phyloP scores from a whole-genome alignment of 2,797 vertebrate species.

The Sebastes oblongus region DNA sequence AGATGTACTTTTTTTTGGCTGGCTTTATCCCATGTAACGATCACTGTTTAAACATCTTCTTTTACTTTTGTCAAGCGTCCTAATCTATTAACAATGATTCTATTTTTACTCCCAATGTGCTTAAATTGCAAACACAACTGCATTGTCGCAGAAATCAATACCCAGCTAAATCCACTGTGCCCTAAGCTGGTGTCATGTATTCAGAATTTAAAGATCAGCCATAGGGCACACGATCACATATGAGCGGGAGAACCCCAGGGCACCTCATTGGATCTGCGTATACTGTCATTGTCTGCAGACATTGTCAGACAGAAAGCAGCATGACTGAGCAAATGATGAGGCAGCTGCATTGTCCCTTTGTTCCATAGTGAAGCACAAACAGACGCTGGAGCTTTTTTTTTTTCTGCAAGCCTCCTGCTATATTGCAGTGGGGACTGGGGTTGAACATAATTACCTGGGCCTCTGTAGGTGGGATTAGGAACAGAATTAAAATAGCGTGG shows the following conservation, averaged over 20 bases:
- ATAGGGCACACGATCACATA: neutral
- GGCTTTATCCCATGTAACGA: neutral
- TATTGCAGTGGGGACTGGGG: constrained; percentile 52
- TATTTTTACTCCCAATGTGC: constrained; percentile 25
- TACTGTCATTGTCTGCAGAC: constrained; percentile 28
- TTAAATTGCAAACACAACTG: constrained; percentile 25
- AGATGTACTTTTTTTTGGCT: neutral
- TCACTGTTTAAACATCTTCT: constrained; percentile 14
- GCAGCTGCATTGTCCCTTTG: constrained; percentile 49
- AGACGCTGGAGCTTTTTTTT: constrained; percentile 26
- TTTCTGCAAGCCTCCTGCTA: constrained; percentile 12
- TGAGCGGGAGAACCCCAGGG: constrained; percentile 11
- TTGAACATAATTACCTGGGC: constrained; percentile 74
- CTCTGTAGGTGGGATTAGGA: constrained; percentile 63
- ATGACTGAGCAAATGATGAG: constrained; percentile 42
- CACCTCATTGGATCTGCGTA: constrained; percentile 25
- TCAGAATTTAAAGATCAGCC: constrained; percentile 33
- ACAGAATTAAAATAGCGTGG: constrained; percentile 63
- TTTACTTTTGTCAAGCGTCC: neutral
- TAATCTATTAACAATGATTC: constrained; percentile 15
- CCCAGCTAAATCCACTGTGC: constrained; percentile 26
- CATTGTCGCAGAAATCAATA: constrained; percentile 58
- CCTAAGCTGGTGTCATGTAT: constrained; percentile 3
- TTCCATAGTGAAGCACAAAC: constrained; percentile 46
- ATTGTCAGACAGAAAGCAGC: constrained; percentile 40